These are phyloP conservation scores for Pelodiscus sinensis DNA, from an alignment of 2,113 vertebrate genomes.

Conservation along the genomic window DNA sequence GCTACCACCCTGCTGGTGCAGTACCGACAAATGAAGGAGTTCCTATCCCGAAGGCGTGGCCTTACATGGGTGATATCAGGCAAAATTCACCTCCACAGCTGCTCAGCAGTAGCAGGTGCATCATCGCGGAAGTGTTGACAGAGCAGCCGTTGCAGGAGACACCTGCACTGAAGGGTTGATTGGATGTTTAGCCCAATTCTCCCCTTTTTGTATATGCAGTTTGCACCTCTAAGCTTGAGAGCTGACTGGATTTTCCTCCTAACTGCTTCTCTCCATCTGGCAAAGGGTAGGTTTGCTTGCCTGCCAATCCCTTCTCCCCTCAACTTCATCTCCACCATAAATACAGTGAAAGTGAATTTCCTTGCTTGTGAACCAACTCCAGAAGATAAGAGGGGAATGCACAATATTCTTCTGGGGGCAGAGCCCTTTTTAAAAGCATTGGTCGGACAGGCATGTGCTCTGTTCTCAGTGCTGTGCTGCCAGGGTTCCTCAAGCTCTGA, in stretches of 20 bases:
- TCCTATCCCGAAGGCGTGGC: background rate
- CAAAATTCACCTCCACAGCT: background rate
- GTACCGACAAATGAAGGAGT: background rate
- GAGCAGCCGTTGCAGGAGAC: background rate
- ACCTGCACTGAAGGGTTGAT: background rate
- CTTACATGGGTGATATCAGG: background rate
- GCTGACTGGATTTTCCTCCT: background rate
- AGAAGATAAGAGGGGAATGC: conserved; percentile 11
- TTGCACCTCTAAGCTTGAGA: background rate
- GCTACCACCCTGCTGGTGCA: background rate
- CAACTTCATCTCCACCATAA: background rate
- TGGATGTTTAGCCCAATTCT: background rate
- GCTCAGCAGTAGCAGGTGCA: background rate
- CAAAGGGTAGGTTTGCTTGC: background rate
- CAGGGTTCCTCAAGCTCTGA: background rate
- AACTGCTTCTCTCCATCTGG: background rate
- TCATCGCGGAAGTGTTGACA: background rate
- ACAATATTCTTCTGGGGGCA: conserved; percentile 18
- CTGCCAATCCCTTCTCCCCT: background rate
- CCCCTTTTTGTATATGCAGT: background rate
- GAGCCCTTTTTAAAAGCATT: conserved; percentile 19
- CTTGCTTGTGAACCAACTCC: background rate
- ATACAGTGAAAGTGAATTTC: conserved; percentile 17
- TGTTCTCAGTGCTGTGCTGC: background rate
- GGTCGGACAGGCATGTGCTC: background rate